phyloP scores from a whole-genome alignment of 2,888 invertebrate species.

The Zootermopsis nevadensis region DNA sequence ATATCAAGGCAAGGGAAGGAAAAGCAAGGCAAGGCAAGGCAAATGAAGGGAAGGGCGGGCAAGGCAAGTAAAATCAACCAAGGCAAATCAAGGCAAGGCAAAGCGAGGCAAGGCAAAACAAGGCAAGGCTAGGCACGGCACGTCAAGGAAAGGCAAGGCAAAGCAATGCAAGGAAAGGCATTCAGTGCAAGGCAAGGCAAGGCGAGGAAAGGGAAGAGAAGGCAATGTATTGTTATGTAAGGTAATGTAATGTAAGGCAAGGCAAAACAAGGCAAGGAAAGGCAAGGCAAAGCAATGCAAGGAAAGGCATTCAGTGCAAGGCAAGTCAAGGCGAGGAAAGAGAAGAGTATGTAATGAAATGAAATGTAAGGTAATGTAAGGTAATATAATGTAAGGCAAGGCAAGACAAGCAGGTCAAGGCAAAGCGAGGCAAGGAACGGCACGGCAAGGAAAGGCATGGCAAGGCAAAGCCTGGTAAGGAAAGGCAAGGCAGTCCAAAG shows the following conservation, averaged over 20 bases:
- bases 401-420: not conserved
- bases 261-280: too few relatives aligned
- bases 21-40: too few relatives aligned
- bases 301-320: not conserved
- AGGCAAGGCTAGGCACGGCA: not conserved
- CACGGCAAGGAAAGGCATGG: not conserved
- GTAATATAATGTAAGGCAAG: not conserved
- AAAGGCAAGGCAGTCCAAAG: not conserved
- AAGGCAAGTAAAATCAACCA: not conserved
- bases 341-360: not conserved
- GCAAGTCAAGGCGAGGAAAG: not conserved
- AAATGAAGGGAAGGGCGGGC: not conserved
- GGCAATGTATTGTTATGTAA: not conserved
- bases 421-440: not conserved
- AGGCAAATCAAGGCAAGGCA: not conserved
- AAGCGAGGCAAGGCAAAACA: not conserved
- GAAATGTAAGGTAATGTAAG: not conserved
- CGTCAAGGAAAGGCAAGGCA: not conserved
- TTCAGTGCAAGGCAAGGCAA: not conserved
- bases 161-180: not conserved
- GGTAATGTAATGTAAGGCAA: not conserved
- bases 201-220: not conserved
- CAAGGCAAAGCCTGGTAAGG: too few relatives aligned
- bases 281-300: not conserved
- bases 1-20: too few relatives aligned